Base-by-base conservation (phyloP, 2,888 invertebrate genomes). In the Aphidoletes aphidimyza region DNA sequence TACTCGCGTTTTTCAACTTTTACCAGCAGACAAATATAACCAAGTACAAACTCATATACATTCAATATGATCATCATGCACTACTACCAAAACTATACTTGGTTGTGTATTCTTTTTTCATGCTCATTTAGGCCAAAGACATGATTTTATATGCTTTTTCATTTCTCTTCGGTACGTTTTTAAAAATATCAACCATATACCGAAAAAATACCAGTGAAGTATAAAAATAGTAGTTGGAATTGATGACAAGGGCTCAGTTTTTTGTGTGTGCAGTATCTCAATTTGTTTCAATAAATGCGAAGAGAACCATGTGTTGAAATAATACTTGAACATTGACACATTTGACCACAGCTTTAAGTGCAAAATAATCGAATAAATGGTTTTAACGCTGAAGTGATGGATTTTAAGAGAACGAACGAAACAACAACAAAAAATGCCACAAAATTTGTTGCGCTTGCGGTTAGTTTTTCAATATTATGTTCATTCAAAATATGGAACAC, bases 331-430 rank as follows among this genome's bases (percentile, higher is more conserved):
- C 22, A 54, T 69, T 69, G 69, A 69, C 69, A 69, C 30, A 69
- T 30, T 30, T 69, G 69, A 69, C 69, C 69, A 30, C 69, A 69
- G 69, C 30, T 69, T 69, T 30, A 34, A 69, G 69, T 34, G 69
- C 30, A 69, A 14, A 54, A 54, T 54, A 54, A 22, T 54, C 22
- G 54, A 54, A 54, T 54, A 54, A 22, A 22, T 69, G 54, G 26
- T 54, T 54, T 54, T 54, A 54, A n/a, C 22, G 54, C 22, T 26
- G 6, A 54, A 54, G 22, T 54, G 54, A 54, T 69, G 69, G 69
- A 69, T 69, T 69, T 69, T 69, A 30, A 69, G 30, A 30, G 69
- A 14, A 11, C 54, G 1, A n/a, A 26, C n/a, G 22, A 19, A 54
- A n/a, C 22, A 54, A 54, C 26, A 14, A 30, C 1, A 69, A 34